phyloP scores from a whole-genome alignment of 2,888 invertebrate species.

The Drosophila stalkeri region DNA sequence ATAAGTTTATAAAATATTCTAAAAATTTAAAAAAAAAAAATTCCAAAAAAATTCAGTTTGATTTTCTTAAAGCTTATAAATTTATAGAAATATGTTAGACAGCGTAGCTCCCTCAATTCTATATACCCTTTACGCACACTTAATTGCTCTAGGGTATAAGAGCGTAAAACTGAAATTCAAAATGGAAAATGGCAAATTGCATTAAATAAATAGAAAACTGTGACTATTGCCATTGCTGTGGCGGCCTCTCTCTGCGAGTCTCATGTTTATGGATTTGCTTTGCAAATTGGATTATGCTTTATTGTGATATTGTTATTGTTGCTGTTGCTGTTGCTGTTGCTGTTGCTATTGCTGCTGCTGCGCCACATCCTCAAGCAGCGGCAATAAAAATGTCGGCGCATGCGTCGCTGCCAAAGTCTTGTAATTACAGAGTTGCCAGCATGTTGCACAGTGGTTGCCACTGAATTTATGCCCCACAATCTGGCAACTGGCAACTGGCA shows the following conservation, averaged over 20 bases:
- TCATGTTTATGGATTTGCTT: slow-evolving; percentile 61
- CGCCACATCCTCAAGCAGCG: slow-evolving; percentile 60
- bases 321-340: slow-evolving; percentile 9
- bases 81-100: too few species aligned
- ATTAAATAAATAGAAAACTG: slow-evolving; percentile 69
- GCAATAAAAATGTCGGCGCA: slow-evolving; percentile 56
- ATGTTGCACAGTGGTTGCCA: slow-evolving; percentile 44
- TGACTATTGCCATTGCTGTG: slow-evolving; percentile 24
- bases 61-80: too few species aligned
- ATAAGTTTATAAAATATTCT: too few species aligned
- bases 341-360: slow-evolving; percentile 35
- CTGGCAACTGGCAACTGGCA: slow-evolving; percentile 31
- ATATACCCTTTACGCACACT: neutral
- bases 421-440: slow-evolving; percentile 52
- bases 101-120: neutral
- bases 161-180: slow-evolving; percentile 14
- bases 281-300: slow-evolving; percentile 73
- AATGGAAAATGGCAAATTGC: slow-evolving; percentile 58
- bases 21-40: too few species aligned
- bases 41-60: too few species aligned
- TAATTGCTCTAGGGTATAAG: slow-evolving; percentile 20
- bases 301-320: slow-evolving; percentile 55
- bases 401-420: slow-evolving; percentile 50
- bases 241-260: slow-evolving; percentile 16
- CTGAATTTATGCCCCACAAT: slow-evolving; percentile 39